Conservation (phyloP, 2,797 vertebrate species). For the Natrix natrix region DNA sequence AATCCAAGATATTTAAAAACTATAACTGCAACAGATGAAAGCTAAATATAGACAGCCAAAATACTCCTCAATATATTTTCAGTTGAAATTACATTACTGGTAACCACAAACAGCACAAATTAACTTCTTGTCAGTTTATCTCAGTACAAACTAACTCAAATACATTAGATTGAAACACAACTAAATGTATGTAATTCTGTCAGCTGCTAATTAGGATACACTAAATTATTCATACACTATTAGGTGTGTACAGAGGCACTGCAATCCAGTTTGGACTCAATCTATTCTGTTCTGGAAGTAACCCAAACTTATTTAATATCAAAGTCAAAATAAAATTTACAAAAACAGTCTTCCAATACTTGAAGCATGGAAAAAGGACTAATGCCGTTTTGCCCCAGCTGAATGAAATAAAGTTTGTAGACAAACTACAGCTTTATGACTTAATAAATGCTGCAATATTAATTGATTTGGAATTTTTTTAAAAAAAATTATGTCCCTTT, state of each 20-base stretch:
- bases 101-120: conserved; percentile 32
- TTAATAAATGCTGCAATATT: background rate
- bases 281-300: background rate
- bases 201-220: background rate
- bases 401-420: background rate
- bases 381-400: background rate
- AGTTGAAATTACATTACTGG: conserved; percentile 42
- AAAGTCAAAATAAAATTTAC: background rate
- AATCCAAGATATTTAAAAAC: conserved; percentile 59
- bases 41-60: conserved; percentile 70
- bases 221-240: background rate
- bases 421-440: background rate
- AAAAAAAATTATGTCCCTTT: background rate
- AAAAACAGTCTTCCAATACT: background rate
- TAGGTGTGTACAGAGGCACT: background rate
- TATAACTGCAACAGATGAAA: conserved; percentile 61
- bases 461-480: background rate
- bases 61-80: conserved; percentile 63
- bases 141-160: background rate
- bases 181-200: background rate
- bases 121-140: conserved; percentile 30
- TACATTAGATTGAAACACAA: background rate
- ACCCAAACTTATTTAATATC: background rate
- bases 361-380: background rate
- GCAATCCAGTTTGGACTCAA: background rate